phyloP scores from a whole-genome alignment of 1,140 invertebrate species.

The Drosophila willistoni region DNA sequence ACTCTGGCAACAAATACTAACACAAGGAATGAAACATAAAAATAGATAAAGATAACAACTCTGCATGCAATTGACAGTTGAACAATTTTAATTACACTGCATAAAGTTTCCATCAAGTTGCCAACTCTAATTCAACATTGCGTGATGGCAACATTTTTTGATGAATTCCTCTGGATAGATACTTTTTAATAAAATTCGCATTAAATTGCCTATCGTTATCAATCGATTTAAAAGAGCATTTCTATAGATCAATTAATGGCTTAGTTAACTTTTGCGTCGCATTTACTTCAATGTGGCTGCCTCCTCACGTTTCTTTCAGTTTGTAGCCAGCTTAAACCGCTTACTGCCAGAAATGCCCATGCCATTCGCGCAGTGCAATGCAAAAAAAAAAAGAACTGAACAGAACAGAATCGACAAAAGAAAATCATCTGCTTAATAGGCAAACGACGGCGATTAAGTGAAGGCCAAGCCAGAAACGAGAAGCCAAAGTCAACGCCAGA shows the following conservation, averaged over 20 bases:
- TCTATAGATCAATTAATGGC: constrained; percentile 8
- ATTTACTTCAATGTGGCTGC: neutral
- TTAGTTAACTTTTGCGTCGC: constrained; percentile 11
- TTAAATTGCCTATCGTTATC: neutral
- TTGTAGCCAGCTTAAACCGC: constrained; percentile 6
- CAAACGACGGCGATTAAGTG: constrained; percentile 37
- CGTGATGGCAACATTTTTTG: neutral
- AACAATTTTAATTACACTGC: no score
- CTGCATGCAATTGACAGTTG: no score
- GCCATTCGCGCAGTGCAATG: constrained; percentile 34
- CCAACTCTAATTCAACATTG: neutral
- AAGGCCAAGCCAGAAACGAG: constrained; percentile 26
- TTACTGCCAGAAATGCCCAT: constrained; percentile 23
- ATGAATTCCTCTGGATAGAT: neutral
- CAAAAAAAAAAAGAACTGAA: constrained; percentile 11
- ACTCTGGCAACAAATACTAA: no score
- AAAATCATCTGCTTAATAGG: constrained; percentile 46
- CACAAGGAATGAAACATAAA: no score
- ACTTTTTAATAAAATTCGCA: constrained; percentile 2
- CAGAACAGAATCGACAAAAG: constrained; percentile 27
- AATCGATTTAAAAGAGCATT: neutral
- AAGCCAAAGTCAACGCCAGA: constrained; percentile 36
- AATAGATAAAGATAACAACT: no score
- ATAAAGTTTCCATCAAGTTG: neutral
- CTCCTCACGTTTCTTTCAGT: neutral